phyloP scores from a whole-genome alignment of 2,797 vertebrate genomes.

The Acanthurus tractus region DNA sequence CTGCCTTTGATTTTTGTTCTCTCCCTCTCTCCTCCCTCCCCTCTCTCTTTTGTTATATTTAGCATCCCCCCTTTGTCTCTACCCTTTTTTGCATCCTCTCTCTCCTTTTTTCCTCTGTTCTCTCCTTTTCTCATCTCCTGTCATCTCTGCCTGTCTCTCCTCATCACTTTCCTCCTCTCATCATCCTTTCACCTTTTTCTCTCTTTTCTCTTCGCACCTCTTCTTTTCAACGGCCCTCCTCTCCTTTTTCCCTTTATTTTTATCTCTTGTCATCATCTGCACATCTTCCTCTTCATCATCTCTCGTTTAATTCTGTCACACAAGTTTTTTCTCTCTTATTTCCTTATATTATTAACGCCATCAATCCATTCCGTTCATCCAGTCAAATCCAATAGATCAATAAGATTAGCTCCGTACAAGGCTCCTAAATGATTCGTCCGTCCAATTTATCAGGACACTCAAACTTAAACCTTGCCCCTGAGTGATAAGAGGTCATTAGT shows the following conservation, averaged over 20 bases:
- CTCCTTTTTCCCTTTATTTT: background rate
- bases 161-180: constrained; percentile 15
- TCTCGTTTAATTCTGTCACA: background rate
- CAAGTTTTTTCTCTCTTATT: background rate
- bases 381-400: constrained; percentile 37
- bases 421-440: constrained; percentile 27
- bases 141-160: constrained; percentile 1
- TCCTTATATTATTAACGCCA: background rate
- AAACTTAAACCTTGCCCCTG: constrained; percentile 27
- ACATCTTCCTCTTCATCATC: background rate
- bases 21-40: constrained; percentile 12
- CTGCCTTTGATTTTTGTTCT: constrained; percentile 65
- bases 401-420: constrained; percentile 15
- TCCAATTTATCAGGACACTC: constrained; percentile 28
- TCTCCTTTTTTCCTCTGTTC: constrained; percentile 10
- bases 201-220: background rate
- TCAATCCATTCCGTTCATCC: constrained; percentile 1
- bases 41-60: constrained; percentile 49
- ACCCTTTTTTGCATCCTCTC: constrained; percentile 12
- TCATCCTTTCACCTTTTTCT: constrained; percentile 4
- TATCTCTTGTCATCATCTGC: constrained; percentile 2
- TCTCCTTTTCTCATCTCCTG: background rate
- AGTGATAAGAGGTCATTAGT: constrained; percentile 46
- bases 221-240: background rate
- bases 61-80: constrained; percentile 49